phyloP scores from a whole-genome alignment of 2,888 invertebrate genomes.

The Rhingia rostrata region DNA sequence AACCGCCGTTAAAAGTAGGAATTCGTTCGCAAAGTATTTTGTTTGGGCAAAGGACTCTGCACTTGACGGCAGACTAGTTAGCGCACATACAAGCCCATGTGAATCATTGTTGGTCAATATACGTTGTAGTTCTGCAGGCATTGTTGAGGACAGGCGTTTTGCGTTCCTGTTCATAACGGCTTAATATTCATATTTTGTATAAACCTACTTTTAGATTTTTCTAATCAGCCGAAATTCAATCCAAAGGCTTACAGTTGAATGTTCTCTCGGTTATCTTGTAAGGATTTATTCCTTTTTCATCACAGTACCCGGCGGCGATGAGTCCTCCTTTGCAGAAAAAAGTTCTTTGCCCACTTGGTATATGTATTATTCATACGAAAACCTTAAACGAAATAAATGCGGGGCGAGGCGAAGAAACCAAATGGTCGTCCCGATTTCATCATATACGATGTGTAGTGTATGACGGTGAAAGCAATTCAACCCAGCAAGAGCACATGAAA shows the following conservation, averaged over 20 bases:
- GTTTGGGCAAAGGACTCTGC: slow-evolving; percentile 14
- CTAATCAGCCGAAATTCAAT: slow-evolving; percentile 26
- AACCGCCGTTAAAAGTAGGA: neutral
- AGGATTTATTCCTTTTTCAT: slow-evolving; percentile 38
- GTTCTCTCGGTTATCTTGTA: slow-evolving; percentile 37
- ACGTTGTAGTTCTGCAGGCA: neutral
- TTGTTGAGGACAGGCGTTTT: no score
- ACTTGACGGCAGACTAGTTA: neutral
- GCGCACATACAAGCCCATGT: neutral
- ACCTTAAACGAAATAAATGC: slow-evolving; percentile 16
- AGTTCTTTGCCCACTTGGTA: slow-evolving; percentile 43
- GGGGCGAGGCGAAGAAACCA: slow-evolving; percentile 11
- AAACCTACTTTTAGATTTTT: neutral
- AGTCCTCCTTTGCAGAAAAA: slow-evolving; percentile 28
- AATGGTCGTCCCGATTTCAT: slow-evolving; percentile 49
- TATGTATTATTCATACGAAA: slow-evolving; percentile 68
- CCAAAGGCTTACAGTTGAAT: slow-evolving; percentile 9
- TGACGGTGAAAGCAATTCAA: slow-evolving; percentile 37
- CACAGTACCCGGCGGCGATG: slow-evolving; percentile 43
- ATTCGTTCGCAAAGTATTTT: slow-evolving; percentile 30
- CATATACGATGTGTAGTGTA: neutral
- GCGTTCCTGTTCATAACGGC: no score
- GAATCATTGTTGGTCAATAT: slow-evolving; percentile 12
- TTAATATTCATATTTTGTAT: neutral
- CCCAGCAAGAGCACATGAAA: slow-evolving; percentile 22